A percentile compares a stretch with the other conserved stretches of the same genome.
These are phyloP conservation scores for Trididemnum miniatum DNA, from an alignment of 23 tunicate genomes.

Conservation along the genomic window DNA sequence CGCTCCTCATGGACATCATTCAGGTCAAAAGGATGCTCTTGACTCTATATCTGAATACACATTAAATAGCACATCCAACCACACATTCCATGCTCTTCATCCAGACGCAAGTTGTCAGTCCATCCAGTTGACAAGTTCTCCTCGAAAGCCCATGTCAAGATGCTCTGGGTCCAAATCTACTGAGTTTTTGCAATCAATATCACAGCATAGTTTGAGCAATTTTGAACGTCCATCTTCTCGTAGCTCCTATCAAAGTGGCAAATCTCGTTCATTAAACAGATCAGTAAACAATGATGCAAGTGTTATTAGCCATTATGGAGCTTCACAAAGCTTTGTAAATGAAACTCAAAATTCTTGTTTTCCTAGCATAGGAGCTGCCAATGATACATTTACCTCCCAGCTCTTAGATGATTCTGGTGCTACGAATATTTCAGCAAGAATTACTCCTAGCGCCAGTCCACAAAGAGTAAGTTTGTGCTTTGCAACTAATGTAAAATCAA, in stretches of 20 bases:
- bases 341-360: not conserved
- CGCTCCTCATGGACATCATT: not conserved
- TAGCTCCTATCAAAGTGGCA: not conserved
- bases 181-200: not conserved
- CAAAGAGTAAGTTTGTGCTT: slow-evolving; percentile 23
- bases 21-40: not conserved
- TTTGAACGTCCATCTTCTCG: not conserved
- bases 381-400: slow-evolving; percentile 1
- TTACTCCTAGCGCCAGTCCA: slow-evolving; percentile 3
- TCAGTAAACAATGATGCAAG: not conserved
- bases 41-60: not conserved
- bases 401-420: not conserved
- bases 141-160: not conserved
- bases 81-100: not conserved
- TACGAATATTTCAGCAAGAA: not conserved
- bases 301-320: not conserved
- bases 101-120: not conserved
- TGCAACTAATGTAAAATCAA: no score
- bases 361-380: not conserved
- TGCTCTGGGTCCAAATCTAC: no score
- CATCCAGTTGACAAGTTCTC: slow-evolving; percentile 8
- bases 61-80: not conserved
- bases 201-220: not conserved
- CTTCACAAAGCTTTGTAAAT: not conserved
- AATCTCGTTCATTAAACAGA: not conserved